phyloP scores from a whole-genome alignment of 2,113 vertebrate genomes.

The Entomyzon cyanotis region DNA sequence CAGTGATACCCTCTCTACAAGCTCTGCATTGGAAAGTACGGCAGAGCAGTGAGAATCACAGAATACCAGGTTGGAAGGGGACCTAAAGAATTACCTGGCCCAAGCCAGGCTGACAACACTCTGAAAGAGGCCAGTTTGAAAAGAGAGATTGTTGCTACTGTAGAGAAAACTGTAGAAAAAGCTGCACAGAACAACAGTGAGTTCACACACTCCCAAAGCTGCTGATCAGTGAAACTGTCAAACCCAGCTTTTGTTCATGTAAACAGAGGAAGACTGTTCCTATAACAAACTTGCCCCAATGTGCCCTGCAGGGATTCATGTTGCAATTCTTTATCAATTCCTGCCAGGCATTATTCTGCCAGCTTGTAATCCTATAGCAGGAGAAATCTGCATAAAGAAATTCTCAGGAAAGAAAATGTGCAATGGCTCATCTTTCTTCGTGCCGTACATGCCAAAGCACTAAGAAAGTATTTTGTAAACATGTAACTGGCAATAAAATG shows the following conservation, averaged over 20 bases:
- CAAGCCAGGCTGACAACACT: background rate
- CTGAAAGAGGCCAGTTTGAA: background rate
- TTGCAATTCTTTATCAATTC: conserved; percentile 57
- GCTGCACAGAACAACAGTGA: background rate
- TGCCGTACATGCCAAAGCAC: background rate
- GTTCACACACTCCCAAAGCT: conserved; percentile 48
- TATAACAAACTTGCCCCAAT: conserved; percentile 58
- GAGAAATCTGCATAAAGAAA: background rate
- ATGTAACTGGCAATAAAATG: background rate
- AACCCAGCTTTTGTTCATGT: conserved; percentile 56
- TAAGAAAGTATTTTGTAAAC: background rate
- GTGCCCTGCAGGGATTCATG: conserved; percentile 37
- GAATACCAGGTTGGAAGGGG: background rate
- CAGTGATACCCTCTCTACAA: background rate
- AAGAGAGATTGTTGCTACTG: background rate
- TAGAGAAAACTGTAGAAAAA: conserved; percentile 34
- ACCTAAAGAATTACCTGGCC: background rate
- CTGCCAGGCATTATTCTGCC: conserved; percentile 22
- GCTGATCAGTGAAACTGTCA: conserved; percentile 59
- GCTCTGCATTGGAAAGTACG: background rate
- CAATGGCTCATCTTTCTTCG: background rate
- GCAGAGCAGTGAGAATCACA: background rate
- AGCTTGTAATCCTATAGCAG: background rate
- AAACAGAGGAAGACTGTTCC: conserved; percentile 66
- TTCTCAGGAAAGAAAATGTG: background rate